A percentile compares a stretch with the other conserved stretches of the same genome.
phyloP scores from a whole-genome alignment of 2,113 vertebrate species.

The Nasalis larvatus region DNA sequence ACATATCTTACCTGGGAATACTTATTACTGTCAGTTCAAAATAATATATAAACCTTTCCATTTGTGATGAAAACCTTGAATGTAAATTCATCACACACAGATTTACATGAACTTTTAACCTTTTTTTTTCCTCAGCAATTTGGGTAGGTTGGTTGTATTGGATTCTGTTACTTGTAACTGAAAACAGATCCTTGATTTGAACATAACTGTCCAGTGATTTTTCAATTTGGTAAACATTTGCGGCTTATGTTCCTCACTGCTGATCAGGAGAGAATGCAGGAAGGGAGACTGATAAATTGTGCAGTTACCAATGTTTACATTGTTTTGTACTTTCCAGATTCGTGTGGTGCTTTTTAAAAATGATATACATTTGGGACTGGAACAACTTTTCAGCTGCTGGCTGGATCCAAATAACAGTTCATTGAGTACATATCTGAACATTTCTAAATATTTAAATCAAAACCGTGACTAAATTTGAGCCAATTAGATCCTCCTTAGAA shows the following conservation, averaged over 20 bases:
- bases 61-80: background rate
- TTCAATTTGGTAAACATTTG: conserved; percentile 62
- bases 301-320: conserved; percentile 47
- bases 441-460: conserved; percentile 55
- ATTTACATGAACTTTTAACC: conserved; percentile 47
- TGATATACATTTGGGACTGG: background rate
- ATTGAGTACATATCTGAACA: background rate
- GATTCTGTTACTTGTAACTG: conserved; percentile 63
- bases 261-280: conserved; percentile 47
- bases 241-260: conserved; percentile 49
- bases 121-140: conserved; percentile 26
- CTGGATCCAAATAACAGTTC: conserved; percentile 42
- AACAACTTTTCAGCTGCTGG: conserved; percentile 15
- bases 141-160: background rate
- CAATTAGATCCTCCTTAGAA: conserved; percentile 31
- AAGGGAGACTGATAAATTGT: background rate
- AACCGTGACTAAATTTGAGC: conserved; percentile 43
- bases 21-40: conserved; percentile 1
- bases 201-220: conserved; percentile 55
- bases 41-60: background rate
- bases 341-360: conserved; percentile 32
- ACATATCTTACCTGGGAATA: background rate
- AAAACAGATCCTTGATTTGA: conserved; percentile 69
- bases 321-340: conserved; percentile 33
- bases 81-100: conserved; percentile 20